Percentiles rank a stretch among this genome's conserved stretches.
Evolutionary conservation across 1,140 invertebrate genomes (phyloP).

Genomic region (Temnothorax curvispinosus): DNA sequence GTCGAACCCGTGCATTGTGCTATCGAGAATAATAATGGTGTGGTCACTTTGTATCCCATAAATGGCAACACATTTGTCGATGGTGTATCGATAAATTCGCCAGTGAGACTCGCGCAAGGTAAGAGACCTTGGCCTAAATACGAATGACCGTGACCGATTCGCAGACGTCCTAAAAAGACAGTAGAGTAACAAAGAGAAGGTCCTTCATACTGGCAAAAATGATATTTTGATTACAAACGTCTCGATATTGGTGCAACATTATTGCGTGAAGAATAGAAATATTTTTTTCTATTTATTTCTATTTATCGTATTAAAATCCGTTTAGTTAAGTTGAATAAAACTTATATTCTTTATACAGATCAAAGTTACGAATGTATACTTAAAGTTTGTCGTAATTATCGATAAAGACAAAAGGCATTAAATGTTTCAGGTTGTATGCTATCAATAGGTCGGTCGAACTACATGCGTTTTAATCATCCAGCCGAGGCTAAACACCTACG

Average conservation of each 20-base stretch:
- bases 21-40: constrained; percentile 92
- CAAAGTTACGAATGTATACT: neutral
- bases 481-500: constrained; percentile 94
- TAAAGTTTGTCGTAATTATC: neutral
- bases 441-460: constrained; percentile 94
- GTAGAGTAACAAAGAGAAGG: neutral
- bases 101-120: constrained; percentile 92
- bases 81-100: constrained; percentile 88
- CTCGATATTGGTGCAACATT: neutral
- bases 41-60: constrained; percentile 92
- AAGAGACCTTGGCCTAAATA: constrained; percentile 76
- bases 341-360: neutral
- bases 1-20: constrained; percentile 93
- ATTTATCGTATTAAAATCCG: neutral
- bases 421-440: constrained; percentile 91
- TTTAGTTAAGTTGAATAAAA: neutral
- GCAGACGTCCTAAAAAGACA: neutral
- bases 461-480: constrained; percentile 96
- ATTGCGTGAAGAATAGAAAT: neutral
- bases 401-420: neutral
- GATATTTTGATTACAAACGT: neutral
- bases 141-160: neutral
- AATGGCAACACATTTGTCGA: constrained; percentile 90
- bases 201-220: neutral
- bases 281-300: neutral